These are phyloP conservation scores for Salvator merianae DNA, from an alignment of 2,113 vertebrate genomes.

Conservation along the genomic window DNA sequence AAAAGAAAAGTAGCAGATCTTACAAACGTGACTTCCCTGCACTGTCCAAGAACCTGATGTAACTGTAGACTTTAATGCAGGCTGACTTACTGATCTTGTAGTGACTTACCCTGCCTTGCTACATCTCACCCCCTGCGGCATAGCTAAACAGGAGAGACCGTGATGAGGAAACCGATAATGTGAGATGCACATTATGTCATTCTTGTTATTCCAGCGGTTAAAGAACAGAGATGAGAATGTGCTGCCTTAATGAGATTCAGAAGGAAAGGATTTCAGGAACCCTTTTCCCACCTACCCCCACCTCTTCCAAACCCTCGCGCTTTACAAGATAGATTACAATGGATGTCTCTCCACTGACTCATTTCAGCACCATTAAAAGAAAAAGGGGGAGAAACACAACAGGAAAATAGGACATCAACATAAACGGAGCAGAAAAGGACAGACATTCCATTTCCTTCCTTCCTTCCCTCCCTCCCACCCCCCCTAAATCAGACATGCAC, in stretches of 20 bases:
- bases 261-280: constrained; percentile 8
- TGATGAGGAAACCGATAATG: constrained; percentile 20
- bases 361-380: constrained; percentile 16
- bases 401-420: constrained; percentile 1
- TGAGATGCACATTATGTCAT: constrained; percentile 4
- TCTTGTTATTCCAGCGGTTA: constrained; percentile 15
- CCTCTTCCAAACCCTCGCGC: not conserved
- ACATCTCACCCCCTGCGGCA: constrained; percentile 10
- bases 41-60: not conserved
- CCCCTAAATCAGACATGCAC: not conserved
- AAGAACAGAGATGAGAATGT: not conserved
- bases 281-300: not conserved
- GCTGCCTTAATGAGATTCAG: not conserved
- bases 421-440: not conserved
- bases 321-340: constrained; percentile 21
- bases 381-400: not conserved
- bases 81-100: constrained; percentile 18
- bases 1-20: not conserved
- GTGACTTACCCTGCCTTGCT: not conserved
- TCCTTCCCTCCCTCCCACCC: not conserved
- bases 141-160: not conserved
- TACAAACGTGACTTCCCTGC: not conserved
- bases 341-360: not conserved
- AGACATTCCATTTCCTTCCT: not conserved
- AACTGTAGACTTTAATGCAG: not conserved